These are phyloP conservation scores for Ametastegia equiseti DNA, from an alignment of 2,888 invertebrate genomes.

Conservation along the genomic window DNA sequence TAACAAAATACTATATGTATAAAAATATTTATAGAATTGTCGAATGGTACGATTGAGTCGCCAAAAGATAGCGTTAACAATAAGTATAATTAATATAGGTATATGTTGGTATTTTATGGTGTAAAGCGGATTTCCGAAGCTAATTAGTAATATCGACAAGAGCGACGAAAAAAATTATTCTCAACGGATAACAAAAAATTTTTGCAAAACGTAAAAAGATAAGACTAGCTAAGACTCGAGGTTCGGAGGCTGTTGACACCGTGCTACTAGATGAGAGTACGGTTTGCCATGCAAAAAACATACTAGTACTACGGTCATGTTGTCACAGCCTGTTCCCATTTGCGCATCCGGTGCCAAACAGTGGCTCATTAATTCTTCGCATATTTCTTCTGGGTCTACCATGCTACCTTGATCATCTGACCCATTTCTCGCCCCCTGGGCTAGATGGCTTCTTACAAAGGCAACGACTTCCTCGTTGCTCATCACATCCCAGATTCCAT, in stretches of 20 bases:
- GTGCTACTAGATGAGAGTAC: constrained; percentile 74
- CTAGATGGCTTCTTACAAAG: constrained; percentile 90
- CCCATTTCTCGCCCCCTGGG: constrained; percentile 56
- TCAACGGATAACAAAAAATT: constrained; percentile 32
- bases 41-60: constrained; percentile 41
- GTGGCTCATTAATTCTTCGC: constrained; percentile 95
- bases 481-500: constrained; percentile 99
- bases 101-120: background rate
- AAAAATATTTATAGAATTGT: constrained; percentile 45
- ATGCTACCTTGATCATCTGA: constrained; percentile 78
- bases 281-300: constrained; percentile 83
- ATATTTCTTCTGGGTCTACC: constrained; percentile 95
- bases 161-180: constrained; percentile 7
- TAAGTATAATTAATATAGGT: constrained; percentile 2
- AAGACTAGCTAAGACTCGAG: constrained; percentile 23
- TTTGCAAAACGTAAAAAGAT: constrained; percentile 4
- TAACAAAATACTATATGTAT: constrained; percentile 16
- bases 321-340: constrained; percentile 98
- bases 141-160: background rate
- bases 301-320: constrained; percentile 97
- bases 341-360: constrained; percentile 98
- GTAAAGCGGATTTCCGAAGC: constrained; percentile 20
- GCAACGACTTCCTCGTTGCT: constrained; percentile 95
- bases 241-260: constrained; percentile 61
- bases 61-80: constrained; percentile 35